Evolutionary conservation across 2,888 invertebrate species (phyloP).

Genomic region (Nyleta sp.): DNA sequence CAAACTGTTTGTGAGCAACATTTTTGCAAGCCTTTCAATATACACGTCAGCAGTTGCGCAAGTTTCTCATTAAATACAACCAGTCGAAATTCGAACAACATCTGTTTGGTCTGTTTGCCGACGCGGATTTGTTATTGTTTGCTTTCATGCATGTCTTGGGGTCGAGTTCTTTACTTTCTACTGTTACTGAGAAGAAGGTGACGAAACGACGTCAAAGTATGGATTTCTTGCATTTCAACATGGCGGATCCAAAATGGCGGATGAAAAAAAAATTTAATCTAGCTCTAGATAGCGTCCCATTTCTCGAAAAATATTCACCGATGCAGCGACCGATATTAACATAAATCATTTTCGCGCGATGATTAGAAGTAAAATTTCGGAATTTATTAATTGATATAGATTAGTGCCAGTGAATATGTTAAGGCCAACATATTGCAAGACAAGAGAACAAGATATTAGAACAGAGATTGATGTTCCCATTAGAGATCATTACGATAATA

Average conservation of each 20-base stretch:
- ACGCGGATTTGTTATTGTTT: too few species aligned
- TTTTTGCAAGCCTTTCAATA: slow-evolving; percentile 20
- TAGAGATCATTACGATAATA: slow-evolving; percentile 64
- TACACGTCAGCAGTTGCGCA: slow-evolving; percentile 5
- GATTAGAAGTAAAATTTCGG: neutral
- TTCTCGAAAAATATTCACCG: too few species aligned
- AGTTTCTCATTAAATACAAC: neutral
- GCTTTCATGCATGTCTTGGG: too few species aligned
- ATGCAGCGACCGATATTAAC: too few species aligned
- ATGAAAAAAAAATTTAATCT: too few species aligned
- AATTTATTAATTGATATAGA: slow-evolving; percentile 23
- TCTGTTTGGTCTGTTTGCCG: too few species aligned
- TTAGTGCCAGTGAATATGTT: slow-evolving; percentile 13
- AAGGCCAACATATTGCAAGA: slow-evolving; percentile 42
- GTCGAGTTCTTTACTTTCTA: too few species aligned
- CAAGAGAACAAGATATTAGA: slow-evolving; percentile 52
- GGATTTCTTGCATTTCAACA: too few species aligned
- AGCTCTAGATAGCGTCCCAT: too few species aligned
- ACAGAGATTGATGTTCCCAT: slow-evolving; percentile 61
- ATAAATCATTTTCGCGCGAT: neutral
- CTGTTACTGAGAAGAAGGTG: too few species aligned
- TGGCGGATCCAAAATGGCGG: too few species aligned
- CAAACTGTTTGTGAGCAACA: slow-evolving; percentile 13
- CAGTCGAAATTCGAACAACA: neutral
- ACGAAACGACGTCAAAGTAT: too few species aligned